Evolutionary conservation across 2,888 invertebrate species (phyloP).

Genomic region (Acheta domesticus): DNA sequence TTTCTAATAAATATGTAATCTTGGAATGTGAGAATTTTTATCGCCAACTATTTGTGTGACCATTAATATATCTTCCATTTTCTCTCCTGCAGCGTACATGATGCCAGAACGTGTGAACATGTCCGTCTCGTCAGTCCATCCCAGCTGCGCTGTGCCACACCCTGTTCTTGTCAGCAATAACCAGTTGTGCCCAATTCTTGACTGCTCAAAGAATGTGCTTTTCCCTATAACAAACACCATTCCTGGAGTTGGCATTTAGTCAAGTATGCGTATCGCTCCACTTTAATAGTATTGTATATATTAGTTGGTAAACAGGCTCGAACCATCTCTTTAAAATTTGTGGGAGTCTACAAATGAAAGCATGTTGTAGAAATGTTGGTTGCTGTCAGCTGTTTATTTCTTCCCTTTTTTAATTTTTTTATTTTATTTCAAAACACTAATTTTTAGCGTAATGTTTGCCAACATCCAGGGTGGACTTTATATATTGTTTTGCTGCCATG

Average conservation of each 20-base stretch:
- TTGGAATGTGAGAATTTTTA: no score
- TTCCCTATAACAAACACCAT: no score
- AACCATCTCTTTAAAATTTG: no score
- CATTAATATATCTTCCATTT: no score
- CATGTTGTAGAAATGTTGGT: neutral
- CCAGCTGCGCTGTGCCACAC: no score
- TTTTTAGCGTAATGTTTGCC: neutral
- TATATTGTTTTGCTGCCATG: neutral
- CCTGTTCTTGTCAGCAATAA: neutral
- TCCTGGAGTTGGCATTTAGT: neutral
- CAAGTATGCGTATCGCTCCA: neutral
- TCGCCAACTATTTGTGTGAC: no score
- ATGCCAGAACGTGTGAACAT: no score
- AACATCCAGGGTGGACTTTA: neutral
- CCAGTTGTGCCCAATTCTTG: conserved; percentile 3
- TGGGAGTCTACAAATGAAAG: neutral
- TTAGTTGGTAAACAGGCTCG: no score
- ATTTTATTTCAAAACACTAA: neutral
- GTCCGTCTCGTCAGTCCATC: no score
- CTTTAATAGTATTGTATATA: neutral
- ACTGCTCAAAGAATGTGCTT: neutral
- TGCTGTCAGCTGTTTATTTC: neutral
- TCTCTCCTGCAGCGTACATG: no score
- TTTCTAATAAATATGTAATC: no score
- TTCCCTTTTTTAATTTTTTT: neutral